These are phyloP conservation scores for Erebia epiphron DNA, from an alignment of 2,888 invertebrate species.

Conservation along the genomic window DNA sequence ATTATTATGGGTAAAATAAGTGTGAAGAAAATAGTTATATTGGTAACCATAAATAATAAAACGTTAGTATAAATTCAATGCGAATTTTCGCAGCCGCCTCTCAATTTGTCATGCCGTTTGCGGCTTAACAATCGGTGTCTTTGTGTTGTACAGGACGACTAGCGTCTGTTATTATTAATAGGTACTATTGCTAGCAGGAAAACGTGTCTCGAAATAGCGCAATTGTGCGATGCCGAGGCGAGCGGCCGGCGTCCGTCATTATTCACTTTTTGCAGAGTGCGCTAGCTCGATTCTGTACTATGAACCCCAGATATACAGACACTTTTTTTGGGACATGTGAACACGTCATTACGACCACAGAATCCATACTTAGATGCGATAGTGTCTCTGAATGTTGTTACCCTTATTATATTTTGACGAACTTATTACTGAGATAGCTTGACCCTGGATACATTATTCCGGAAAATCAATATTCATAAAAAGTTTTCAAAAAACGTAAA, in stretches of 20 bases:
- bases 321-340: constrained; percentile 19
- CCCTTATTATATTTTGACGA: too few relatives aligned
- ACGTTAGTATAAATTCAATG: background rate
- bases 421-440: too few relatives aligned
- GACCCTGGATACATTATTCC: too few relatives aligned
- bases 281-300: constrained; percentile 46
- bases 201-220: constrained; percentile 73
- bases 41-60: background rate
- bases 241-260: constrained; percentile 57
- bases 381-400: too few relatives aligned
- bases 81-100: constrained; percentile 19
- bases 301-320: constrained; percentile 2
- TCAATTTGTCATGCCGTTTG: constrained; percentile 27
- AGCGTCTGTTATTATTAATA: constrained; percentile 62
- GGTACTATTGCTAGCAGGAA: constrained; percentile 70
- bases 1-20: too few relatives aligned
- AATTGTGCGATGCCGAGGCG: constrained; percentile 60
- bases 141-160: constrained; percentile 51
- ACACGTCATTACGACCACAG: constrained; percentile 1
- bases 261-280: constrained; percentile 68
- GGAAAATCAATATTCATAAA: too few relatives aligned
- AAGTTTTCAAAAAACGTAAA: too few relatives aligned
- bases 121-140: constrained; percentile 39
- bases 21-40: too few relatives aligned
- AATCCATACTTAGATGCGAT: too few relatives aligned